phyloP scores from a whole-genome alignment of 2,797 vertebrate species.

The Aotus griseimembra region DNA sequence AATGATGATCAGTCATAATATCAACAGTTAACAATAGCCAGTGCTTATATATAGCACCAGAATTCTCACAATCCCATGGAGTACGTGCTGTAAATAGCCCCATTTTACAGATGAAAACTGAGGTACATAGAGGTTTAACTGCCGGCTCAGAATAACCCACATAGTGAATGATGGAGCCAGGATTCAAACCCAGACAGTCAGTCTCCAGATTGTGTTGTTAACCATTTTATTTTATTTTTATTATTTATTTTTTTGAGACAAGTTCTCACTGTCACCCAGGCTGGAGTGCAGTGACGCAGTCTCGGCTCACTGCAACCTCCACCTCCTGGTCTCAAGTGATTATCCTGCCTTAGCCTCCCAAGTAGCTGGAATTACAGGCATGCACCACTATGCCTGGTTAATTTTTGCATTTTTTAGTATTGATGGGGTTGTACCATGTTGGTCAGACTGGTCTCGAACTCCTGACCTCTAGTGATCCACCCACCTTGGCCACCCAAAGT shows the following conservation, averaged over 20 bases:
- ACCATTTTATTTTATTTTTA: background rate
- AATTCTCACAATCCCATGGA: background rate
- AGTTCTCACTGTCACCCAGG: background rate
- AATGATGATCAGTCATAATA: background rate
- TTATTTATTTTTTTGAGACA: background rate
- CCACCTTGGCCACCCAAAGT: background rate
- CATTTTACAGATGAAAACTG: background rate
- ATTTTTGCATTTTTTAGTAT: background rate
- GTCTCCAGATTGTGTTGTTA: background rate
- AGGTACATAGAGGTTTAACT: background rate
- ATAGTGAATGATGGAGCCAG: background rate
- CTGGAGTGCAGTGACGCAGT: background rate
- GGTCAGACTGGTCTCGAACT: background rate
- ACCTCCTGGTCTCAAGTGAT: background rate
- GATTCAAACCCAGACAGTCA: background rate
- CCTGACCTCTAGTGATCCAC: background rate
- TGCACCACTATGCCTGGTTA: background rate
- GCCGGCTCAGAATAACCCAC: background rate
- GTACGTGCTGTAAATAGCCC: no score
- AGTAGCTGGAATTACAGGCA: background rate
- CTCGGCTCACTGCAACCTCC: background rate
- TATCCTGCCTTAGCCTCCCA: background rate
- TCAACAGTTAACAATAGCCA: background rate
- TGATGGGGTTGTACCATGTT: background rate
- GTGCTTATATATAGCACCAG: rapidly evolving